A percentile compares a stretch with the other conserved stretches of the same genome.
Evolutionary conservation across 2,888 invertebrate genomes (phyloP).

Genomic region (Cataglyphis albicans): DNA sequence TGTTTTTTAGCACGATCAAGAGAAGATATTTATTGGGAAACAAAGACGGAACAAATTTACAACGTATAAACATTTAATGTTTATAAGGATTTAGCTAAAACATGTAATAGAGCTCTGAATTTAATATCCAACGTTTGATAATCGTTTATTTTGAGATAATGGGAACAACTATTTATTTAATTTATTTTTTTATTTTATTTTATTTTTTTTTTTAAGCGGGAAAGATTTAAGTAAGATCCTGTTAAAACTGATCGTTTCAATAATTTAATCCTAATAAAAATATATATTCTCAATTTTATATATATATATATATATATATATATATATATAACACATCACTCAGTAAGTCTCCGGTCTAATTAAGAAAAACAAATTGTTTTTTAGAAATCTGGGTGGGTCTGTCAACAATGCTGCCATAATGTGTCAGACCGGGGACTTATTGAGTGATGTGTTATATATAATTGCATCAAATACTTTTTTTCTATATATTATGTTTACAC

Average conservation of each 20-base stretch:
- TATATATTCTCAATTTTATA: not conserved
- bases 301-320: too few species aligned
- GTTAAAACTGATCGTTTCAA: not conserved
- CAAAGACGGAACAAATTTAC: not conserved
- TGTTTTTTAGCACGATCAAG: not conserved
- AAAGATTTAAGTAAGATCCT: not conserved
- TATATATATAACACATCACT: too few species aligned
- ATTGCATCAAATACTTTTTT: not conserved
- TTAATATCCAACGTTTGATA: not conserved
- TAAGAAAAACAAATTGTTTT: too few species aligned
- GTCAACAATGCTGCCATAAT: too few species aligned
- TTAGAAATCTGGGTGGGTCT: too few species aligned
- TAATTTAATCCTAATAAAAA: not conserved
- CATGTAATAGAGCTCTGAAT: not conserved
- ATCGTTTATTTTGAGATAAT: not conserved
- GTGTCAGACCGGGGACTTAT: too few species aligned
- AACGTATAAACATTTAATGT: not conserved
- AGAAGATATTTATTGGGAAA: not conserved
- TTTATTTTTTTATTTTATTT: too few species aligned
- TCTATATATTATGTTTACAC: not conserved
- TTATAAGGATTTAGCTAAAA: not conserved
- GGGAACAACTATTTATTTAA: not conserved
- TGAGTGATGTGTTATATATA: not conserved
- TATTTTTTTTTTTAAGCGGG: too few species aligned
- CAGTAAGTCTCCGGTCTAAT: too few species aligned